Base-by-base conservation (phyloP, 2,888 invertebrate species). In the Nephrotoma guestfalica region DNA sequence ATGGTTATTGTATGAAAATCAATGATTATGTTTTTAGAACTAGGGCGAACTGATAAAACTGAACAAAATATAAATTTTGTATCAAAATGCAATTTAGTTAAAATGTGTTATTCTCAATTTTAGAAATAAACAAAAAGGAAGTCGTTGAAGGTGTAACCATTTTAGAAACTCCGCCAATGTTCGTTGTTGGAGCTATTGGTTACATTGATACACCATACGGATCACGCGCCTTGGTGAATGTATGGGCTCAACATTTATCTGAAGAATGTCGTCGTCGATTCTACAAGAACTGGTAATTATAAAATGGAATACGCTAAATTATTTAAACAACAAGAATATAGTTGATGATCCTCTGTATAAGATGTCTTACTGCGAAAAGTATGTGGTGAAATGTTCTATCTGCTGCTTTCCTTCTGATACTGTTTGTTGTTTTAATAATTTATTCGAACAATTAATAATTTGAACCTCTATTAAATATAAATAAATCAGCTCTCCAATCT, bases 41-140 rank as follows among this genome's bases (percentile, higher is more conserved):
- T 92, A 92, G 92, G 92, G 92, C 92, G 92, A 90, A 90, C 92
- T 92, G 92, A 92, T 89, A 43, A n/a, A 83, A 5, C 7, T 6
- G 13, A 83, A 47, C 86, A 87, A 87, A 57, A 30, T 51, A 2
- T 71, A 7, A 71, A 11, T n/a, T 0, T 6, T 71, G 11, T 71
- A n/a, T 71, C 15, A n/a, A 7, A 15, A 6, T 71, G 7, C 7
- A 71, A 71, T 11, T 85, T 15, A 42, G 15, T 43, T 83, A 85
- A 83, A 85, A 3, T 87, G 15, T 85, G 41, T 86, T 86, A 86
- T 87, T 88, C 86, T 89, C 86, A 86, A 88, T 92, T 93, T 57
- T 92, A 98, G 99, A 99, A 94, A 96, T 99, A 88, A 99, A 99
- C 94, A 99, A 99, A 93, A 99, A 99, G 93, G 99, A 99, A 93